These are phyloP conservation scores for Collichthys lucidus DNA, from an alignment of 2,113 vertebrate species.

Conservation along the genomic window DNA sequence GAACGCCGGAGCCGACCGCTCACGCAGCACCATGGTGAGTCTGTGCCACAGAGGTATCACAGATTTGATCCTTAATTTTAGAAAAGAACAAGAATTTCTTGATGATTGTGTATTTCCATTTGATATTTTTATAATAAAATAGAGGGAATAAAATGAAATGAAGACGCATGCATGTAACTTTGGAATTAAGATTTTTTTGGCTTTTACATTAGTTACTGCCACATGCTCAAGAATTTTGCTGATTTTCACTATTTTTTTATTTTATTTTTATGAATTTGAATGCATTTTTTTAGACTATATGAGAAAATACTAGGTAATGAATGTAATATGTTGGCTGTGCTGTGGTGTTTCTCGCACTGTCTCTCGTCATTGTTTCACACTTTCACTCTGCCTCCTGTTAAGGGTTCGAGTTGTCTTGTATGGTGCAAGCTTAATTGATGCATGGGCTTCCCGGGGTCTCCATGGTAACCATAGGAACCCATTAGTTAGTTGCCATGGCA, in stretches of 20 bases:
- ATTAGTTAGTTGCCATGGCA: constrained; percentile 43
- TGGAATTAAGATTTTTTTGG: background rate
- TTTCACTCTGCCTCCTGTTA: background rate
- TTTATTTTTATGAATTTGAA: too few relatives aligned
- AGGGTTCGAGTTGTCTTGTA: background rate
- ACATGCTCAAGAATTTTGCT: background rate
- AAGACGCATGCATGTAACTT: background rate
- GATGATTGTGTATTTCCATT: background rate
- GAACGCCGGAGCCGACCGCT: constrained; percentile 87
- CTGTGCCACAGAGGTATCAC: background rate
- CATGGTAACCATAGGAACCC: constrained; percentile 60
- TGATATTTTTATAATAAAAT: background rate
- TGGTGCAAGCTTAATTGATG: constrained; percentile 9
- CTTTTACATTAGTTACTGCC: background rate
- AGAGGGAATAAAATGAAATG: background rate
- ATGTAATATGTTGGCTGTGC: too few relatives aligned
- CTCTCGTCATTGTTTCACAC: constrained; percentile 9
- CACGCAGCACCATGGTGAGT: constrained; percentile 86
- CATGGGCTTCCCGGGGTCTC: constrained; percentile 56
- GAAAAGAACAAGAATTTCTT: too few relatives aligned
- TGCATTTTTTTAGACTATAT: too few relatives aligned
- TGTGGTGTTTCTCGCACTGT: too few relatives aligned
- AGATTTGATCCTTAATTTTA: too few relatives aligned
- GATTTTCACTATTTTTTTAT: background rate
- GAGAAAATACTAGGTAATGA: background rate